Evolutionary conservation across 2,113 vertebrate species (phyloP).

Genomic region (Serilophus lunatus): DNA sequence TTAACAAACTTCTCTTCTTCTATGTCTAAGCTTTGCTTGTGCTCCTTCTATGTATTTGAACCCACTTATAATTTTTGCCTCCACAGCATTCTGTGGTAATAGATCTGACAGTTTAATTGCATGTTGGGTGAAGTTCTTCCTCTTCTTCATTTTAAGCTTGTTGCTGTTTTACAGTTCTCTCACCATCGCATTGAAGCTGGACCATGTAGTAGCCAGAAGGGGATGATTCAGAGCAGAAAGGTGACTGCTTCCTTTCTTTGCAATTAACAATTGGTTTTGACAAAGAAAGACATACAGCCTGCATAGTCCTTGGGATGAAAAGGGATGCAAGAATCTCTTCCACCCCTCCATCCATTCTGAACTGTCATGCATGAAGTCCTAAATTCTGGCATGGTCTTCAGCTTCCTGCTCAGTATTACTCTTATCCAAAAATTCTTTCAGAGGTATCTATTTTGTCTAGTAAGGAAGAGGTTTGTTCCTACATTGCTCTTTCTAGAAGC

Average conservation of each 20-base stretch:
- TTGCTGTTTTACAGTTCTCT: neutral
- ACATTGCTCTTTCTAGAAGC: neutral
- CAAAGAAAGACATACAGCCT: neutral
- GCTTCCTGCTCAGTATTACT: neutral
- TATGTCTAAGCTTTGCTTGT: neutral
- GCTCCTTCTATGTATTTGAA: neutral
- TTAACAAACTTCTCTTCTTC: neutral
- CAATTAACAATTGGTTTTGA: neutral
- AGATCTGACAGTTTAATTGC: neutral
- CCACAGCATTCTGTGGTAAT: neutral
- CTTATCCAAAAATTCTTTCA: neutral
- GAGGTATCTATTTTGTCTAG: neutral
- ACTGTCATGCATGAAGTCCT: neutral
- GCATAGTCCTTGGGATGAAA: neutral
- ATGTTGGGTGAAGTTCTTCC: neutral
- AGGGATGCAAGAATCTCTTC: neutral
- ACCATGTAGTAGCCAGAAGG: neutral
- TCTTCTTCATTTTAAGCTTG: neutral
- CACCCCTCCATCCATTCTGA: neutral
- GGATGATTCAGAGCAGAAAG: neutral
- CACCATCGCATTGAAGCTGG: neutral
- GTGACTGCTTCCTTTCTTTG: neutral
- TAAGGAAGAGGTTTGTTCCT: neutral
- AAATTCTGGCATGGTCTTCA: neutral
- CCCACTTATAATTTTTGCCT: neutral